These are phyloP conservation scores for Frankliniella intonsa DNA, from an alignment of 2,888 invertebrate genomes.

Conservation along the genomic window DNA sequence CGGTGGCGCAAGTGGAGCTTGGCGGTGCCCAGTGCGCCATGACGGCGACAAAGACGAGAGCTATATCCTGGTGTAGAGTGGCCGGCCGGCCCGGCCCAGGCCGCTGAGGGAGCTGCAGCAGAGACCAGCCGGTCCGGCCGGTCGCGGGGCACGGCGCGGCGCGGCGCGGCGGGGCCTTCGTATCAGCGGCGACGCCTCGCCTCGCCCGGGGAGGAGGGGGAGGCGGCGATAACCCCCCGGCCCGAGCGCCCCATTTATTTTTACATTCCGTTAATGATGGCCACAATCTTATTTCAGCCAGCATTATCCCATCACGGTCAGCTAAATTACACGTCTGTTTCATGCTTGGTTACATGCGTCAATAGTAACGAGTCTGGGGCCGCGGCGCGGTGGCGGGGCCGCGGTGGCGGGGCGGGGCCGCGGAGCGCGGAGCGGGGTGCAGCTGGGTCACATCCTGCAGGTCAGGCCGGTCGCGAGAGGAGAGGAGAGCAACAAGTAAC, in stretches of 20 bases:
- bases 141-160: neutral
- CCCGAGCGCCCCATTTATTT: slow-evolving; percentile 1
- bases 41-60: no score
- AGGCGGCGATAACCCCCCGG: neutral
- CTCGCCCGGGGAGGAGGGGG: neutral
- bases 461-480: no score
- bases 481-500: no score
- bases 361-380: slow-evolving; percentile 5
- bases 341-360: slow-evolving; percentile 19
- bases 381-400: neutral
- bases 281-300: neutral
- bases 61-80: no score
- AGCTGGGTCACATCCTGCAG: no score
- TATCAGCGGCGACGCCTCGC: no score
- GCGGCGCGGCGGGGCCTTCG: neutral
- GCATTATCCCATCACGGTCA: neutral
- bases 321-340: slow-evolving; percentile 20
- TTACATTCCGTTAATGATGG: slow-evolving; percentile 14
- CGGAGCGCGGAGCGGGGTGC: neutral
- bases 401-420: neutral
- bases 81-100: no score
- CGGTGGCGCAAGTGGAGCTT: no score
- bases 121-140: neutral
- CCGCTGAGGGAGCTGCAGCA: no score
- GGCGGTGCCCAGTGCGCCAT: no score